phyloP scores from a whole-genome alignment of 1,140 invertebrate species.

The Psix sp. region DNA sequence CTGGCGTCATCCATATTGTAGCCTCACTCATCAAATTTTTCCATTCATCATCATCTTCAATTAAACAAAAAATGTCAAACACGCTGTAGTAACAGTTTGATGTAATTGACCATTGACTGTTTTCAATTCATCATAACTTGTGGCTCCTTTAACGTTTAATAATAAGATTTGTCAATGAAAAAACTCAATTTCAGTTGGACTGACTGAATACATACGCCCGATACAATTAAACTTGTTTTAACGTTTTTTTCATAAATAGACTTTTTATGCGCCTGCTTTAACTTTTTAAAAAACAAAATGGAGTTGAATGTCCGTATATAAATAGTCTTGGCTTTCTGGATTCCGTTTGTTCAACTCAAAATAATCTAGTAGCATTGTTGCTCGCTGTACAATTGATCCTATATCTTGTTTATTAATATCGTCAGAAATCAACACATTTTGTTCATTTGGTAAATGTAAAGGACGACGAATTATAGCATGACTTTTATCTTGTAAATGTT shows the following conservation, averaged over 20 bases:
- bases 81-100: constrained; percentile 1
- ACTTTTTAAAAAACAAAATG: neutral
- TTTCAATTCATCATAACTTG: constrained; percentile 10
- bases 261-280: too few relatives aligned
- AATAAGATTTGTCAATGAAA: constrained; percentile 11
- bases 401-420: neutral
- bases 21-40: constrained; percentile 8
- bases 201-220: constrained; percentile 5
- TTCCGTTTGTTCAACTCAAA: neutral
- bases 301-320: neutral
- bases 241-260: neutral
- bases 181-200: neutral
- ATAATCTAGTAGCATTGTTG: neutral
- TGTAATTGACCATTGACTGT: constrained; percentile 6
- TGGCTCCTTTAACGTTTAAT: constrained; percentile 17
- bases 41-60: constrained; percentile 27
- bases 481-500: constrained; percentile 5
- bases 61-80: constrained; percentile 12
- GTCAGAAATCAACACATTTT: neutral
- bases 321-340: neutral
- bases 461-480: neutral
- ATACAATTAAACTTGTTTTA: constrained; percentile 1
- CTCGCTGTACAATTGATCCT: neutral
- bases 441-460: constrained; percentile 1
- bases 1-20: constrained; percentile 20